These are phyloP conservation scores for Abrostola tripartita DNA, from an alignment of 2,888 invertebrate genomes.

Conservation along the genomic window DNA sequence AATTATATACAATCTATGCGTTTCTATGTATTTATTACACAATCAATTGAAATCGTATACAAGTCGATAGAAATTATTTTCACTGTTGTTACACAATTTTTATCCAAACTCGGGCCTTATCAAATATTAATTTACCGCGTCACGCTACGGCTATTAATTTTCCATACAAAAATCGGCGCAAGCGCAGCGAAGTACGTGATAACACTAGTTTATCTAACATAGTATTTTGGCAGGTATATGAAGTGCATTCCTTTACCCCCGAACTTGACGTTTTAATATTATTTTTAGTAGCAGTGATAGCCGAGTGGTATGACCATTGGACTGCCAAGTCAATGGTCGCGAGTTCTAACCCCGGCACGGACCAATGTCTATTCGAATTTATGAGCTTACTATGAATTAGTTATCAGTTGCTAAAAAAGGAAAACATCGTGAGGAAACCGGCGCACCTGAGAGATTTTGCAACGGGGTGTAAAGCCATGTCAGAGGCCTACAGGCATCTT, in stretches of 20 bases:
- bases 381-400: too few relatives aligned
- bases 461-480: too few relatives aligned
- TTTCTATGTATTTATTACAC: background rate
- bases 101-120: conserved; percentile 53
- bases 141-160: conserved; percentile 58
- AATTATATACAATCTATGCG: background rate
- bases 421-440: too few relatives aligned
- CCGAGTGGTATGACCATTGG: too few relatives aligned
- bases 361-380: too few relatives aligned
- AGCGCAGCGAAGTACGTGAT: conserved; percentile 37
- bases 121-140: conserved; percentile 65
- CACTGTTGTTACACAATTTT: conserved; percentile 32
- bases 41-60: background rate
- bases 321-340: too few relatives aligned
- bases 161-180: conserved; percentile 43
- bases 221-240: conserved; percentile 19
- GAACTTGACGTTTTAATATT: too few relatives aligned
- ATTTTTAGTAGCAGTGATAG: too few relatives aligned
- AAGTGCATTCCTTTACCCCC: conserved; percentile 3
- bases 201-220: conserved; percentile 28
- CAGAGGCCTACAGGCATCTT: too few relatives aligned
- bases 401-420: too few relatives aligned
- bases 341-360: too few relatives aligned
- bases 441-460: too few relatives aligned
- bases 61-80: conserved; percentile 25